Conservation (phyloP, 2,888 invertebrate genomes). For the Amphipyra berbera region DNA sequence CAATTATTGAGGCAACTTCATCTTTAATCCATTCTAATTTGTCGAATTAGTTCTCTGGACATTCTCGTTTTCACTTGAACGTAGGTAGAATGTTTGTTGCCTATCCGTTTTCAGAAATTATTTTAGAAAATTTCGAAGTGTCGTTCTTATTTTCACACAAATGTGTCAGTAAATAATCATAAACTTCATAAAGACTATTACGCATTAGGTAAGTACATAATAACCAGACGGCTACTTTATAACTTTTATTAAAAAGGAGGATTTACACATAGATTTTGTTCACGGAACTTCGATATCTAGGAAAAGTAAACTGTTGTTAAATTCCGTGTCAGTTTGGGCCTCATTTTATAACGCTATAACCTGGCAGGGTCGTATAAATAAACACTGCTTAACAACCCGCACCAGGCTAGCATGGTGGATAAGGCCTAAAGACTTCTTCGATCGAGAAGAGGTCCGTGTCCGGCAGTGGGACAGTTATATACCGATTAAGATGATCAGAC, state of each 20-base stretch:
- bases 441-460: too few species aligned
- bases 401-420: too few species aligned
- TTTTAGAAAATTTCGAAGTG: constrained; percentile 16
- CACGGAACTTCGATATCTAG: constrained; percentile 40
- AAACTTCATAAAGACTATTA: constrained; percentile 8
- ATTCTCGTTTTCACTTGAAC: constrained; percentile 1
- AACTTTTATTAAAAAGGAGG: background rate
- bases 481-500: too few species aligned
- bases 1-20: background rate
- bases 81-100: background rate
- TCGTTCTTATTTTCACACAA: constrained; percentile 36
- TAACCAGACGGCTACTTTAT: too few species aligned
- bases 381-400: background rate
- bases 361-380: constrained; percentile 2
- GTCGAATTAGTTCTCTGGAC: background rate
- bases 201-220: too few species aligned
- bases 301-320: constrained; percentile 14
- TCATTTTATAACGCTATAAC: constrained; percentile 12
- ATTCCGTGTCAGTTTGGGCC: constrained; percentile 31
- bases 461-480: too few species aligned
- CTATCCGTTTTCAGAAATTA: constrained; percentile 9
- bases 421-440: too few species aligned
- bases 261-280: constrained; percentile 33
- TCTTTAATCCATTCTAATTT: background rate
- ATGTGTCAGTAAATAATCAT: constrained; percentile 34